These are phyloP conservation scores for Zalophus californianus DNA, from an alignment of 2,797 vertebrate genomes.

Conservation along the genomic window DNA sequence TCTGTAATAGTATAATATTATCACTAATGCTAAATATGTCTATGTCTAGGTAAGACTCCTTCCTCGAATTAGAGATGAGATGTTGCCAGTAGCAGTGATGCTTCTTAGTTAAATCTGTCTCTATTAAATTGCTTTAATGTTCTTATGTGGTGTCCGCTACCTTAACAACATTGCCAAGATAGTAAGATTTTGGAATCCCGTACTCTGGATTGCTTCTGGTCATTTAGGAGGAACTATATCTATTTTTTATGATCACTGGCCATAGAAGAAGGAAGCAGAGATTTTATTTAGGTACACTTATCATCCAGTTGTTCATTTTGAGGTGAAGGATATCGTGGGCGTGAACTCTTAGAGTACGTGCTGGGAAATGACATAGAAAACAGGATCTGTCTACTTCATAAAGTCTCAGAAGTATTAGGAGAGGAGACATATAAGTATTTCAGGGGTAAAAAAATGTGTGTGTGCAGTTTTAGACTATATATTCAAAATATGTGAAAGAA, in stretches of 20 bases:
- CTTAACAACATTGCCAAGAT: background rate
- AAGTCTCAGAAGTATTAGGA: background rate
- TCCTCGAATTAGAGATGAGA: background rate
- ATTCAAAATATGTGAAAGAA: background rate
- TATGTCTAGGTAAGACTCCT: background rate
- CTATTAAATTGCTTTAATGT: background rate
- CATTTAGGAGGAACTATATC: background rate
- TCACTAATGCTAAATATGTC: background rate
- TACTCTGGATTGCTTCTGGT: background rate
- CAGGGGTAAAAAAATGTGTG: background rate
- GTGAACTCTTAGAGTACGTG: background rate
- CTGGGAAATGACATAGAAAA: background rate
- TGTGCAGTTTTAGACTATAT: background rate
- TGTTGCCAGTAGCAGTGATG: background rate
- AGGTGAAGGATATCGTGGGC: background rate
- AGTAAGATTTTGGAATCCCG: background rate
- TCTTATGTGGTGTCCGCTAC: background rate
- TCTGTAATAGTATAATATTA: background rate
- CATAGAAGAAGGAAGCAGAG: background rate
- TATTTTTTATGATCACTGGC: background rate
- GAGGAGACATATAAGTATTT: background rate
- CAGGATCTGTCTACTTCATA: no score
- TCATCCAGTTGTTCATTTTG: background rate
- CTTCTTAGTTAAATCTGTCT: background rate
- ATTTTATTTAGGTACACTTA: background rate